Conservation (phyloP, 2,888 invertebrate genomes). For the Halictus ligatus region DNA sequence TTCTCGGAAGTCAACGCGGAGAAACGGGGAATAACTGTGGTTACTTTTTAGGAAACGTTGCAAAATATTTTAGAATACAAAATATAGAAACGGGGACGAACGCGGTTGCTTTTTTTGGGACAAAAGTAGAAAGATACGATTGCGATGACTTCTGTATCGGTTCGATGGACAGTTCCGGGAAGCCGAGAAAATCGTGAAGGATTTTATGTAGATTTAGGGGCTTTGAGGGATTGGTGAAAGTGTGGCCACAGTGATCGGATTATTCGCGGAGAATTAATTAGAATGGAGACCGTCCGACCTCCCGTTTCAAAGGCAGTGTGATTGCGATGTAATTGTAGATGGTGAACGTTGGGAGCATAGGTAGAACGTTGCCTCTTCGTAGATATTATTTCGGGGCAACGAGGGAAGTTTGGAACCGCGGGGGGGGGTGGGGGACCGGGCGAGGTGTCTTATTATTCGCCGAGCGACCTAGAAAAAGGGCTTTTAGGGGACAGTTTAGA, state of each 20-base stretch:
- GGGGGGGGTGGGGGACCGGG: neutral
- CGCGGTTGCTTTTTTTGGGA: too few species aligned
- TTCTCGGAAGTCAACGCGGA: neutral
- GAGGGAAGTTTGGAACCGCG: neutral
- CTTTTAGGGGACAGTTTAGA: neutral
- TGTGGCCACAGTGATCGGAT: conserved; percentile 16
- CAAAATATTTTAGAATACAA: too few species aligned
- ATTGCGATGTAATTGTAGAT: conserved; percentile 5
- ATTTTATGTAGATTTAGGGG: neutral
- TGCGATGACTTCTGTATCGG: neutral
- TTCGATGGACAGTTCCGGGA: neutral
- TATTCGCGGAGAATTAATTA: conserved; percentile 15
- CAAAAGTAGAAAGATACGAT: too few species aligned
- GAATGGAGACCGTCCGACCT: neutral
- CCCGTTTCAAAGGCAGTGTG: neutral
- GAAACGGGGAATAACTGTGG: too few species aligned
- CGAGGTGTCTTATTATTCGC: neutral
- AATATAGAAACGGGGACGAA: too few species aligned
- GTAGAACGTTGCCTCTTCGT: conserved; percentile 1
- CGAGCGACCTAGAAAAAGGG: conserved; percentile 1
- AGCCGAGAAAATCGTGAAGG: neutral
- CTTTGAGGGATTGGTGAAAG: conserved; percentile 6
- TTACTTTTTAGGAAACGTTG: neutral
- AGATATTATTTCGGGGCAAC: neutral
- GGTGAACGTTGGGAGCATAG: neutral